Evolutionary conservation across 2,113 vertebrate genomes (phyloP), one percentile per base, ranked within the genome.

Genomic region (Phrynosoma platyrhinos): DNA sequence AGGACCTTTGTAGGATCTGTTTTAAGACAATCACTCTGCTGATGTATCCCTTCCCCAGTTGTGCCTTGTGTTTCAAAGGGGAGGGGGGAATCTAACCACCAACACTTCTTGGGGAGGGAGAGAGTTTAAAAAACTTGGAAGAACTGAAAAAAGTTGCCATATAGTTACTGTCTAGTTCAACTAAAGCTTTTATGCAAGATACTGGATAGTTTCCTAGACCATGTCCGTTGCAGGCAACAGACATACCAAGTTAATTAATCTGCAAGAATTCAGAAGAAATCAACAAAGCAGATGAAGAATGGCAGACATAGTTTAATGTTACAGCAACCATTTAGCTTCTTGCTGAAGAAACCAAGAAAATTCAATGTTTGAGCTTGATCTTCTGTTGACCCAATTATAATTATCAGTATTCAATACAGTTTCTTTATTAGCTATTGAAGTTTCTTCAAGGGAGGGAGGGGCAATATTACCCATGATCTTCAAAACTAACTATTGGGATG

Each of bases 11-110:
- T 87, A 90, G 81, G 87, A 83, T 66, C 30, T 93, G 36, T 90
- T 75, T 90, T 91, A 92, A 92, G 96, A 95, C 96, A 95, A 91
- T 96, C 96, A 84, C 80, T 90, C 93, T 92, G 91, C 95, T 94
- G 94, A 90, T 93, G 91, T 71, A 93, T 93, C 93, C 89, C 83
- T 94, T 94, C 92, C 88, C 88, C 94, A 8, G 87, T 92, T 95
- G 95, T 97, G 96, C 96, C 96, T 96, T 95, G 93, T 91, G 89
- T 95, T 96, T 93, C 95, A 93, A 64, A 94, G 92, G 2, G 47
- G 5, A n/a, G 89, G 90, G 96, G 94, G 93, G 86, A 89, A 87
- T 88, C 53, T 58, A 79, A 84, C 66, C 68, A 71, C 82, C 75
- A 68, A 86, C 30, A n/a, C 47, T 90, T 92, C 93, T 91, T 85